These are phyloP conservation scores for Cheirogaleus medius DNA, from an alignment of 2,113 vertebrate species.

Conservation along the genomic window DNA sequence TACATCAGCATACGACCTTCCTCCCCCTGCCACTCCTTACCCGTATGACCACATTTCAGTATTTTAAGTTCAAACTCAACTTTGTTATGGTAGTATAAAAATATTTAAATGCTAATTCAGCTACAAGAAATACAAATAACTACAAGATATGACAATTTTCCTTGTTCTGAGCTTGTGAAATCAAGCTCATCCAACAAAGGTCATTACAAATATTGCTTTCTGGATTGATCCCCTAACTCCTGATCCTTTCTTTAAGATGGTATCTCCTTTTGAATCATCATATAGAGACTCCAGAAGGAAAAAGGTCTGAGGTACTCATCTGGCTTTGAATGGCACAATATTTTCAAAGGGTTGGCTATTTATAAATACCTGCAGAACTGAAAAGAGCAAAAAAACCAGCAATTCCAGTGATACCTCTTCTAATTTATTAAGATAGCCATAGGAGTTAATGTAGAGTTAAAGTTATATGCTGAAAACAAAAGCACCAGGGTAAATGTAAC, in stretches of 20 bases:
- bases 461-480: background rate
- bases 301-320: background rate
- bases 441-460: background rate
- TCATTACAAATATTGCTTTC: background rate
- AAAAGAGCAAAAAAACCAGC: background rate
- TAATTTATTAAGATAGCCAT: background rate
- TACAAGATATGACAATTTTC: background rate
- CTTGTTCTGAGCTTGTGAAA: background rate
- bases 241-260: background rate
- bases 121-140: background rate
- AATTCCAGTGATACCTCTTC: background rate
- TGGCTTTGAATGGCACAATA: background rate
- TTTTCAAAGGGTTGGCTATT: background rate
- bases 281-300: background rate
- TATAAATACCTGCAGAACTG: background rate
- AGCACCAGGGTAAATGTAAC: background rate
- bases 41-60: fast-evolving
- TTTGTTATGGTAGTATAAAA: background rate
- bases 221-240: background rate
- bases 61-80: background rate
- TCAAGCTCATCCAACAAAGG: background rate
- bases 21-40: too few species aligned
- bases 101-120: background rate
- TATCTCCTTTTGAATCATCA: background rate
- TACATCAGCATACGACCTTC: background rate